Conservation (phyloP, 2,113 vertebrate species). For the Capra hircus region DNA sequence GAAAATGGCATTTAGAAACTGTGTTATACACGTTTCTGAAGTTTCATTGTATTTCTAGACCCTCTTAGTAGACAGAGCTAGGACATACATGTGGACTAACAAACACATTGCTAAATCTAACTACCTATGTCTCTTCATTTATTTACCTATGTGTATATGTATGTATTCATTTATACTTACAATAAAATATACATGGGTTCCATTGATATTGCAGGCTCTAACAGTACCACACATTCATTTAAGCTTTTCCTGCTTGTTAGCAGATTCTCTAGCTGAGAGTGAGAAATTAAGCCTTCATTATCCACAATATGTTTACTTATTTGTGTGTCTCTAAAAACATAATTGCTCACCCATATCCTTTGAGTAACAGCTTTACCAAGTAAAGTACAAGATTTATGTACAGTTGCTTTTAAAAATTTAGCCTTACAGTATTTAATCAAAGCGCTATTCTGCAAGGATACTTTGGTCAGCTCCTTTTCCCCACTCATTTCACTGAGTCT, state of each 20-base stretch:
- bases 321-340: neutral
- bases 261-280: neutral
- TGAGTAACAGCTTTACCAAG: neutral
- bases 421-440: neutral
- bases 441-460: neutral
- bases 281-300: neutral
- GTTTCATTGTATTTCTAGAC: neutral
- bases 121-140: neutral
- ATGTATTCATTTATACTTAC: neutral
- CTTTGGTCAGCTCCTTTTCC: neutral
- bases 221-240: neutral
- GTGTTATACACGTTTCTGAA: neutral
- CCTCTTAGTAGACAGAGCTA: neutral
- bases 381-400: neutral
- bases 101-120: neutral
- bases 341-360: neutral
- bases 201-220: neutral
- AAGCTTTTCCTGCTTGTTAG: neutral
- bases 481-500: neutral
- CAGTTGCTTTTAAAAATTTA: neutral
- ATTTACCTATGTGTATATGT: neutral
- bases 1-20: neutral
- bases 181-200: neutral
- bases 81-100: neutral
- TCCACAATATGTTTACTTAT: neutral